phyloP scores from a whole-genome alignment of 2,888 invertebrate genomes.

The Digitonthophagus gazella region DNA sequence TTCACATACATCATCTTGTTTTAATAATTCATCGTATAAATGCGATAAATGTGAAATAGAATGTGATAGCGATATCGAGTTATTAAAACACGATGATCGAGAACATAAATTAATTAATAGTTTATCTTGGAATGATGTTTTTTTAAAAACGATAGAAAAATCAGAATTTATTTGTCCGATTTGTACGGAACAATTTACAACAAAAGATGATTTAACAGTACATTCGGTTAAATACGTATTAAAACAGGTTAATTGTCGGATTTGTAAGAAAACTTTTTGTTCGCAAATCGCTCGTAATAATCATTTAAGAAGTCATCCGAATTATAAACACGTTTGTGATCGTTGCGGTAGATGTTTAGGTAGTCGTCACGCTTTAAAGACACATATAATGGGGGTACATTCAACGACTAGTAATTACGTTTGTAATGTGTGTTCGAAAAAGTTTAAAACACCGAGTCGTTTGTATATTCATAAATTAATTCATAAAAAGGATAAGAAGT shows the following conservation, averaged over 20 bases:
- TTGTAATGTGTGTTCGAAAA: conserved; percentile 37
- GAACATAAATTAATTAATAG: conserved; percentile 8
- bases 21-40: conserved; percentile 21
- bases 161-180: conserved; percentile 36
- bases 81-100: conserved; percentile 28
- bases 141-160: conserved; percentile 25
- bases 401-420: conserved; percentile 32
- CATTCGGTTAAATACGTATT: conserved; percentile 35
- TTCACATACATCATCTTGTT: conserved; percentile 30
- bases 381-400: conserved; percentile 37
- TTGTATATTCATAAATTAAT: conserved; percentile 35
- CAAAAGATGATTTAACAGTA: conserved; percentile 31
- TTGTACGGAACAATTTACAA: conserved; percentile 36
- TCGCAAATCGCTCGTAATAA: conserved; percentile 31
- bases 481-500: conserved; percentile 35
- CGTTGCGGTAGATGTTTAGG: conserved; percentile 38
- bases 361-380: conserved; percentile 35
- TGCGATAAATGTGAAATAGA: conserved; percentile 30
- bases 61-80: conserved; percentile 31
- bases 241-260: conserved; percentile 32
- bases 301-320: conserved; percentile 32
- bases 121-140: conserved; percentile 28
- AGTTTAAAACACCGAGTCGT: conserved; percentile 34
- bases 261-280: conserved; percentile 33
- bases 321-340: conserved; percentile 34